Base-by-base conservation (phyloP, 2,797 vertebrate species). In the Schizothorax lantsangensis region DNA sequence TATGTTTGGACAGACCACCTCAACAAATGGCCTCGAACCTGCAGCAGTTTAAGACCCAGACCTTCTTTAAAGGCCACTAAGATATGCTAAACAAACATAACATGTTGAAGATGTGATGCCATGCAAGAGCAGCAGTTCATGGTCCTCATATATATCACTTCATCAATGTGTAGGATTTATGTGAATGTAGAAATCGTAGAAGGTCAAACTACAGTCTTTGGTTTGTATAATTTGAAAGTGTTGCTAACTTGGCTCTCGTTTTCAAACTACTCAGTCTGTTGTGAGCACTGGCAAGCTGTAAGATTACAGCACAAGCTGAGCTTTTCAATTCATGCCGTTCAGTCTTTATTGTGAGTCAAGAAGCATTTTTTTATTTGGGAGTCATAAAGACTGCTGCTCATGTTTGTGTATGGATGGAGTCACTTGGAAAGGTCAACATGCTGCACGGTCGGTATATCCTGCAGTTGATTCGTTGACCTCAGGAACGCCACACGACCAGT, bases 81-180 rank as follows among this genome's bases (percentile, higher is more conserved):
- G 40, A 71, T 47, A 83, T 78, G 81, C 36, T 9, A 49, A 87
- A 87, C 79, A 59, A 86, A 64, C 54, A 49, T 43, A 79, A 79
- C 77, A 49, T 62, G 45, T 82, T 23, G 43, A 71, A 79, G 62
- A 45, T 5, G 30, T 73, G 78, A 81, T 47, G 54, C 21, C 77
- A 81, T 86, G 84, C 84, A 80, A 72, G 64, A 85, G 75, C 84
- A 85, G 84, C 75, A 68, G 77, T 59, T 80, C 75, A 33, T 62
- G 38, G 52, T 73, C 78, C 78, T 80, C 19, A 8, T 6, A 26
- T 30, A 26, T 21, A 26, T 47, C 38, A 64, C 64, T 68, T 62
- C n/a, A 57, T 43, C 21, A 72, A n/a, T 59, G n/a, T 71, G 17
- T 45, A 23, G 21, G 66, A 38, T 80, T 72, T 17, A 33, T 43